Percentiles rank a stretch among this genome's conserved stretches.
Conservation (phyloP, 1,140 invertebrate genomes). For the Pantala flavescens region DNA sequence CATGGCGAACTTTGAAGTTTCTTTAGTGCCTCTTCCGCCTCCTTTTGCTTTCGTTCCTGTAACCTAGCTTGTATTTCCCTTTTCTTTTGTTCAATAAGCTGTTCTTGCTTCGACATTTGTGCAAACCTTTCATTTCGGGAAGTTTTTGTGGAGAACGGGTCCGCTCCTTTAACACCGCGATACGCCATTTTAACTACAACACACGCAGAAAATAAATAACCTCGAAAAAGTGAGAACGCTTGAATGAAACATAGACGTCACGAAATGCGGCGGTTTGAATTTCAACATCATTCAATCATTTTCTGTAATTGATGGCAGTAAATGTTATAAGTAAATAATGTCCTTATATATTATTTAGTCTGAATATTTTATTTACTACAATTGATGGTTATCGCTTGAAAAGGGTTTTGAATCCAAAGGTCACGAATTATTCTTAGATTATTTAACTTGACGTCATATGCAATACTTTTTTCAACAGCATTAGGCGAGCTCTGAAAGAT, state of each 20-base stretch:
- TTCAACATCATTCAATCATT: too few relatives aligned
- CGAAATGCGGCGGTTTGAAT: background rate
- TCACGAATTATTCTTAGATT: too few relatives aligned
- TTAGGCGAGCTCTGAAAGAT: too few relatives aligned
- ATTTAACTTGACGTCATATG: too few relatives aligned
- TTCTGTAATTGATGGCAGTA: too few relatives aligned
- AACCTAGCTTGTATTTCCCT: constrained; percentile 57
- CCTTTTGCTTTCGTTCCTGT: constrained; percentile 46
- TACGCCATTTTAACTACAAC: background rate
- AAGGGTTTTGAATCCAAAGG: too few relatives aligned
- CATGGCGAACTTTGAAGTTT: constrained; percentile 29
- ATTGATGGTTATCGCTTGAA: too few relatives aligned
- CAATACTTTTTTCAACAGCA: too few relatives aligned
- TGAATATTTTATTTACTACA: too few relatives aligned
- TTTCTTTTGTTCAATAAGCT: constrained; percentile 70
- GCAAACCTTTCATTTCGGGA: constrained; percentile 50
- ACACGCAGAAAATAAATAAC: background rate
- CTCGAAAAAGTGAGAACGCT: background rate
- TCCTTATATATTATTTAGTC: too few relatives aligned
- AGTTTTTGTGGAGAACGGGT: constrained; percentile 45
- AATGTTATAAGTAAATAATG: too few relatives aligned
- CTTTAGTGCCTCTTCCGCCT: constrained; percentile 41
- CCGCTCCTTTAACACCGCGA: constrained; percentile 30
- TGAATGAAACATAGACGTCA: background rate
- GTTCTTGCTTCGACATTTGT: constrained; percentile 71